A percentile compares a stretch with the other conserved stretches of the same genome.
phyloP scores from a whole-genome alignment of 2,888 invertebrate genomes.

The Hypercompe scribonia region DNA sequence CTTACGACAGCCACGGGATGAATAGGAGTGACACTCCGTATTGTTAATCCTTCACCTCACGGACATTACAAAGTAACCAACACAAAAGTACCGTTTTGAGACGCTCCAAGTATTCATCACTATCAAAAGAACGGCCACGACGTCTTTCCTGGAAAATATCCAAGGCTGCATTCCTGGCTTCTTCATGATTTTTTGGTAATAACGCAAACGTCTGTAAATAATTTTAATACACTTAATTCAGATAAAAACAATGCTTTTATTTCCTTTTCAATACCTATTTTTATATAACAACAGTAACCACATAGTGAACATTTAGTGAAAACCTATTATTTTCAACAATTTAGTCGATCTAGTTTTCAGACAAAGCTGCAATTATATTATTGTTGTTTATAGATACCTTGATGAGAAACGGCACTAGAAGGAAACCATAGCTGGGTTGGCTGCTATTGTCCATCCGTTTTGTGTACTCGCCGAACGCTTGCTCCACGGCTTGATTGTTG shows the following conservation, averaged over 20 bases:
- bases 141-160: constrained; percentile 38
- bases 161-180: constrained; percentile 25
- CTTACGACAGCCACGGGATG: no score
- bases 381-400: constrained; percentile 28
- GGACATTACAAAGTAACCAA: no score
- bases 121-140: constrained; percentile 29
- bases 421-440: constrained; percentile 46
- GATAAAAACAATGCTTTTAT: no score
- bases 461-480: constrained; percentile 33
- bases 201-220: constrained; percentile 23
- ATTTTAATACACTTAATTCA: no score
- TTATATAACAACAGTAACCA: no score
- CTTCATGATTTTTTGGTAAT: constrained; percentile 42
- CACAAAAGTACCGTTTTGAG: constrained; percentile 42
- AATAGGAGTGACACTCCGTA: no score
- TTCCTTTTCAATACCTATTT: no score
- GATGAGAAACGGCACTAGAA: constrained; percentile 47
- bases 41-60: no score
- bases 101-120: constrained; percentile 34
- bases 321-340: no score
- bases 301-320: no score
- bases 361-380: no score
- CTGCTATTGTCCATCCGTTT: constrained; percentile 44
- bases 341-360: no score
- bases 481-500: constrained; percentile 36